phyloP scores from a whole-genome alignment of 2,888 invertebrate genomes.

The Lingula anatina region DNA sequence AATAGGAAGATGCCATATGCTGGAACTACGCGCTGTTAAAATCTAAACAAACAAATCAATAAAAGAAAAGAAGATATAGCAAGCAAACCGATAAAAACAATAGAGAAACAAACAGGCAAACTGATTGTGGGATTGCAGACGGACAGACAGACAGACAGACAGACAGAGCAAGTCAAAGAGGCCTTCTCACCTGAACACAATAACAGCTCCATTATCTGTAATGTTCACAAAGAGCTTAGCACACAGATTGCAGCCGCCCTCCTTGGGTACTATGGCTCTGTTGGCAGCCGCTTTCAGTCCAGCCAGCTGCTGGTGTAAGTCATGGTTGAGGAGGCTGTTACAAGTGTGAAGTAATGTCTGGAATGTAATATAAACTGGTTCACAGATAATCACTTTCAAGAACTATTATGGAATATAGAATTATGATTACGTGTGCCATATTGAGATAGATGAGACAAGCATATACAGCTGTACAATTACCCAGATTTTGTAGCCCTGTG shows the following conservation, averaged over 20 bases:
- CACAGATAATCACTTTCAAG: not conserved
- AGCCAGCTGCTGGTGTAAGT: conserved; percentile 58
- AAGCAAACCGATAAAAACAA: no score
- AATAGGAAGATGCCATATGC: no score
- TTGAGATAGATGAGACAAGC: not conserved
- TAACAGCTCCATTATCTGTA: conserved; percentile 25
- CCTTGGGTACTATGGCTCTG: conserved; percentile 42
- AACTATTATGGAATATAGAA: no score
- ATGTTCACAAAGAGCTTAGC: conserved; percentile 27
- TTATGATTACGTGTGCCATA: no score
- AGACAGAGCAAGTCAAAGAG: not conserved
- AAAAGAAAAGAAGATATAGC: no score
- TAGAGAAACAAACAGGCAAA: no score
- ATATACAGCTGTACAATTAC: no score
- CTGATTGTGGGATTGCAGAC: no score
- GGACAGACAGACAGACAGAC: no score
- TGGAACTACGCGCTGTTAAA: no score
- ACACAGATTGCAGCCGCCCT: conserved; percentile 44
- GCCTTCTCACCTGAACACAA: conserved; percentile 41
- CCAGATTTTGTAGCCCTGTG: no score
- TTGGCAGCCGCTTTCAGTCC: conserved; percentile 42
- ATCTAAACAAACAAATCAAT: no score
- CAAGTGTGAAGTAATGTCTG: conserved; percentile 64
- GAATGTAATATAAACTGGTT: conserved; percentile 5
- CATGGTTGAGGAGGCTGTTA: conserved; percentile 63